Base-by-base conservation (phyloP, 2,888 invertebrate genomes). In the Ectemnius lituratus region DNA sequence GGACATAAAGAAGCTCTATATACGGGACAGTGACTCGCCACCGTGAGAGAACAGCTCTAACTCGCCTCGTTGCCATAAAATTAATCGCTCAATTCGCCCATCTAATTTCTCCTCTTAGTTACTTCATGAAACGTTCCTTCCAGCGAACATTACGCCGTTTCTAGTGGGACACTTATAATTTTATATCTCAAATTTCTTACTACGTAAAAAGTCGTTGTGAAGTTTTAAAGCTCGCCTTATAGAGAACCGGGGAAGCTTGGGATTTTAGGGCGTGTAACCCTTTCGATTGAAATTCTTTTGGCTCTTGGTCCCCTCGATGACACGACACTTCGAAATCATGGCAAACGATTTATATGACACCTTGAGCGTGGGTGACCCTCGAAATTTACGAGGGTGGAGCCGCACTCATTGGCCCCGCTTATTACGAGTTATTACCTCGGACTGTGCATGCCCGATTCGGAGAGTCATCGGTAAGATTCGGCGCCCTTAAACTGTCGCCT, bases 381-480 rank as follows among this genome's bases (percentile, higher is more conserved):
- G 52, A 57, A 79, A 81, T 76, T 83, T 84, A 84, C 76, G 66
- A 75, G 65, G 20, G 14, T 57, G 56, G 60, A 61, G 66, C 72
- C 76, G 61, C 58, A 76, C 72, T 80, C 78, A 80, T 83, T 73
- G 73, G 65, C 67, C 71, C 73, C 75, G 63, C 69, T 79, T 81
- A 62, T 46, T 60, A 27, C 60, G 59, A 47, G 8, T 37, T 37
- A 37, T 11, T 37, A 37, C 37, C 11, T 37, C 56, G 57, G 18
- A 18, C 59, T 28, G 52, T 45, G 46, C 46, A 11, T 68, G 37
- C 11, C 37, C 62, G 67, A 60, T 73, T 76, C 70, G 23, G 3
- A 23, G 23, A 16, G 63, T 20, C 49, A 49, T 16, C 49, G 49
- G 37, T 16, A 57, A 59, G 56, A 67, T 62, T 57, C 61, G 62